Evolutionary conservation across 2,113 vertebrate species (phyloP), one percentile per base, ranked within the genome.

Genomic region (Gambusia holbrooki): DNA sequence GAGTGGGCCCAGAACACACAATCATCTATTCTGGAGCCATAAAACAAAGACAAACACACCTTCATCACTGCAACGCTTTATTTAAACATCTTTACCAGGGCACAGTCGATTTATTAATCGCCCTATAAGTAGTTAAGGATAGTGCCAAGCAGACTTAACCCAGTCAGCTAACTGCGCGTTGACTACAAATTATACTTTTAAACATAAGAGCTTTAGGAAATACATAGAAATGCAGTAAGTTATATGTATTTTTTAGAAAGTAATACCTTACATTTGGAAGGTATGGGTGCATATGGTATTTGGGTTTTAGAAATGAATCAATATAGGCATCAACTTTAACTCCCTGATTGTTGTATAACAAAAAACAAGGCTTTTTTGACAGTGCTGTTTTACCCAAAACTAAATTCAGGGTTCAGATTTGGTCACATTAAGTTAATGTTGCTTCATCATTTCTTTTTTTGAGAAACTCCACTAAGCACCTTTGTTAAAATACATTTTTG

Each of bases 1-100:
- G 76, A 85, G 90, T 85, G 84, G 77, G 81, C 89, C 81, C 25
- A 29, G 33, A 54, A 79, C 62, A 80, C 75, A 73, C 69, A 87
- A 85, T 80, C 15, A 40, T 79, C 76, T 45, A 60, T 77, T 80
- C 76, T 77, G 32, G 71, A 74, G 68, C 71, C 73, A 78, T 82
- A 81, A 84, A 74, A 76, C 58, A 75, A 78, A 83, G 67, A 78
- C 37, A 80, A 84, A 80, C 87, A 87, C 75, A 83, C 74, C 79
- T 84, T 84, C 54, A 6, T 3, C 3, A 6, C 74, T 78, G 54
- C 54, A 4, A 69, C 62, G 73, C 63, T 3, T 74, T 62, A 76
- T 73, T 72, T 30, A 66, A 42, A 45, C 79, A 74, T 22, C 30
- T 27, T 2, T 71, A 87, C 80, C 42, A 51, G 65, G 33, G 60